Conservation (phyloP, 2,888 invertebrate genomes). For the Trachelus tabidus region DNA sequence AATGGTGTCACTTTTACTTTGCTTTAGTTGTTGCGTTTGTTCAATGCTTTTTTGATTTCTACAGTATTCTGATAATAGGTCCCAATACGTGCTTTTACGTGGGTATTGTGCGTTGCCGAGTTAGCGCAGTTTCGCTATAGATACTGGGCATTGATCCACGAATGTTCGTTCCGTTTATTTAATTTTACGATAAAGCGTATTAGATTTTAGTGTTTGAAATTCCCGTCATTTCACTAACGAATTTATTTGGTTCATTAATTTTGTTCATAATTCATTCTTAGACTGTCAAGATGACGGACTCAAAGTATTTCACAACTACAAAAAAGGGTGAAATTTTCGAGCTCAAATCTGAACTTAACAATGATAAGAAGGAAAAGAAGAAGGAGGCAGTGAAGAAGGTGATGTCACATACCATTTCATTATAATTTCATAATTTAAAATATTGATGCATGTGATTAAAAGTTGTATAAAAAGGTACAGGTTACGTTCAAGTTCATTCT, state of each 20-base stretch:
- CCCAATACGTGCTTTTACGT: neutral
- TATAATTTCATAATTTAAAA: slow-evolving; percentile 3
- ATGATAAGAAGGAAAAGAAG: slow-evolving; percentile 99
- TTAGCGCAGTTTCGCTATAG: neutral
- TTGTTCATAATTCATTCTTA: slow-evolving; percentile 15
- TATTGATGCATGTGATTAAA: neutral
- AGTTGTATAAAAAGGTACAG: neutral
- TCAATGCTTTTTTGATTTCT: neutral
- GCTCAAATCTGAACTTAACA: slow-evolving; percentile 97
- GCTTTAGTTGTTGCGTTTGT: neutral
- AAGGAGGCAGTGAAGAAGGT: slow-evolving; percentile 99
- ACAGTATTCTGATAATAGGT: neutral
- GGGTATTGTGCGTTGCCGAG: neutral
- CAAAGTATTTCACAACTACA: slow-evolving; percentile 99
- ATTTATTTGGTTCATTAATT: neutral
- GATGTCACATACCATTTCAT: slow-evolving; percentile 38
- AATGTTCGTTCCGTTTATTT: neutral
- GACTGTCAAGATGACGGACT: slow-evolving; percentile 88
- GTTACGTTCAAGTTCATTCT: neutral
- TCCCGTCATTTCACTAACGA: neutral
- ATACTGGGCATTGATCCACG: neutral
- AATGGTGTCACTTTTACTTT: neutral
- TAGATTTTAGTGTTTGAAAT: neutral
- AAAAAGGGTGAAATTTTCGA: slow-evolving; percentile 99
- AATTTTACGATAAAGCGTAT: neutral